Evolutionary conservation across 2,888 invertebrate species (phyloP).

Genomic region (Agonum fuliginosum): DNA sequence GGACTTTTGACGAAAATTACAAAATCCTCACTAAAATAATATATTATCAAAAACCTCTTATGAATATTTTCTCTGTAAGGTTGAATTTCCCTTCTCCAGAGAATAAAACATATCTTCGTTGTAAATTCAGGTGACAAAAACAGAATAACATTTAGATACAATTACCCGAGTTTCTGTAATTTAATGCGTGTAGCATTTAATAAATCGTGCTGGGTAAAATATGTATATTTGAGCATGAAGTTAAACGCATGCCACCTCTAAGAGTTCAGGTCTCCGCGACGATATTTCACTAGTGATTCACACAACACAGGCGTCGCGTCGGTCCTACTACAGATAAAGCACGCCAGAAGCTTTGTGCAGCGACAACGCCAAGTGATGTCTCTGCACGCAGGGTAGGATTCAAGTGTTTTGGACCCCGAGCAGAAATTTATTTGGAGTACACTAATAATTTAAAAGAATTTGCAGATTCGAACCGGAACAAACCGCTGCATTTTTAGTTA

Average conservation of each 20-base stretch:
- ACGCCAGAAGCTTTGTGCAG: constrained; percentile 47
- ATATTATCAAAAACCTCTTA: too few relatives aligned
- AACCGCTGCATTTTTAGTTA: too few relatives aligned
- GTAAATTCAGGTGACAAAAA: not conserved
- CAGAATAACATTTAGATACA: constrained; percentile 8
- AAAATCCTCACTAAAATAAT: too few relatives aligned
- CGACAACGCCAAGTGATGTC: constrained; percentile 38
- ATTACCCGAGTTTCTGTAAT: constrained; percentile 21
- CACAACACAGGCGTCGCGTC: constrained; percentile 37
- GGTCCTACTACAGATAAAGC: constrained; percentile 46
- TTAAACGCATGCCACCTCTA: constrained; percentile 45
- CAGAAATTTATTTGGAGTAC: too few relatives aligned
- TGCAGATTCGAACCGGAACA: too few relatives aligned
- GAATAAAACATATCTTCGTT: too few relatives aligned
- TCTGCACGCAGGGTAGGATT: too few relatives aligned
- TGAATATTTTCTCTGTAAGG: too few relatives aligned
- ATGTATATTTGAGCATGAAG: constrained; percentile 54
- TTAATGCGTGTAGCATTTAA: constrained; percentile 39
- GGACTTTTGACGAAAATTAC: too few relatives aligned
- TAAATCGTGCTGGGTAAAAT: constrained; percentile 47
- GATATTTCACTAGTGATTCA: constrained; percentile 56
- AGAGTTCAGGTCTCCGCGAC: constrained; percentile 49
- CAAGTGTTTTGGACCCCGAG: too few relatives aligned
- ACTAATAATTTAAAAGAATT: too few relatives aligned
- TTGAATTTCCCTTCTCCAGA: too few relatives aligned